These are phyloP conservation scores for Delia radicum DNA, from an alignment of 1,140 invertebrate species.

Conservation along the genomic window DNA sequence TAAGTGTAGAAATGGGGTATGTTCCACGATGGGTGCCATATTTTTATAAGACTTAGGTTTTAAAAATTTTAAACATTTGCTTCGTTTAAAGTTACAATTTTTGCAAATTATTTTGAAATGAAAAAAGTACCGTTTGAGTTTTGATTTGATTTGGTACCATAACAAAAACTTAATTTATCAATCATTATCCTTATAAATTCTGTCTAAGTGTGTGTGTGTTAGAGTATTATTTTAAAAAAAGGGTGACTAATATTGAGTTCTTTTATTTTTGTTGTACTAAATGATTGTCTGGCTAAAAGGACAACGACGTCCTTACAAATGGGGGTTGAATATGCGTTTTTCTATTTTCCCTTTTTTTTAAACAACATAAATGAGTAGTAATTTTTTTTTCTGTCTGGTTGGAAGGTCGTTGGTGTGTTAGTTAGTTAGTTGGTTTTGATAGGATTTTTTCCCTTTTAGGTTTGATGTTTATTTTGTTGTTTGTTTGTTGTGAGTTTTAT, in stretches of 20 bases:
- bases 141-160: too few species aligned
- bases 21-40: too few species aligned
- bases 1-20: too few species aligned
- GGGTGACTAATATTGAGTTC: conserved; percentile 53
- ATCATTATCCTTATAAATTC: neutral
- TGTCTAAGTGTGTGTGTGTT: neutral
- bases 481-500: neutral
- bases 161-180: too few species aligned
- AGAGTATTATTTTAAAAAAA: conserved; percentile 39
- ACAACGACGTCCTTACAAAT: conserved; percentile 28
- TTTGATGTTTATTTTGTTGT: neutral
- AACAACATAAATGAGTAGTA: too few species aligned
- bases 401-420: conserved; percentile 14
- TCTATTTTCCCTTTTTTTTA: too few species aligned
- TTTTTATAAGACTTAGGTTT: too few species aligned
- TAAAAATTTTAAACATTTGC: too few species aligned
- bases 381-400: conserved; percentile 6
- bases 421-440: neutral
- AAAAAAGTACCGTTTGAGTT: too few species aligned
- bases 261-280: neutral
- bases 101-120: too few species aligned
- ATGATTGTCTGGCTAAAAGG: conserved; percentile 25
- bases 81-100: too few species aligned
- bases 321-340: conserved; percentile 29
- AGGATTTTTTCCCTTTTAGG: neutral